Evolutionary conservation across 1,140 invertebrate species (phyloP), one percentile per base, ranked within the genome.

Genomic region (Aphelinus certus): DNA sequence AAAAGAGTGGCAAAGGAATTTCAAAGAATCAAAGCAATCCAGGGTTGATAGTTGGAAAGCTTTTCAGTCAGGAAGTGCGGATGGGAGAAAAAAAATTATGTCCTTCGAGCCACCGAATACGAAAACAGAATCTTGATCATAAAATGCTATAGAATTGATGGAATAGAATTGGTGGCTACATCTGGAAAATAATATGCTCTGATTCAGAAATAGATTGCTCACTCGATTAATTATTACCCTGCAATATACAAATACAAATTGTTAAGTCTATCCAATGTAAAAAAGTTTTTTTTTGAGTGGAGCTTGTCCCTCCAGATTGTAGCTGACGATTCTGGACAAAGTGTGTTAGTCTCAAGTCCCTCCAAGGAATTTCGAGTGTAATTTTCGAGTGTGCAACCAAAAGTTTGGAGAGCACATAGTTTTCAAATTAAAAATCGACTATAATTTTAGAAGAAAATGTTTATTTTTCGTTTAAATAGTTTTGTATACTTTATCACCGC

Each of bases 1-100:
- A 82, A 94, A 95, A 80, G 97, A 98, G 87, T 99, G 97, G 97
- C 94, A 97, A 76, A 96, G 97, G 83, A 99, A 99, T 89, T 99
- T 97, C 90, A 97, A 99, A 89, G 97, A 97, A 89, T 97, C 96
- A 64, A 90, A 97, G 79, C 95, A 98, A 89, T 96, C 93, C 69
- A 89, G 97, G 78, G 97, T 99, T 0, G 94, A 96, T 71, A 98
- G 96, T 86, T 99, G 97, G 97, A 96, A 98, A 85, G 94, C 91
- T 58, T 98, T 98, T 85, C 95, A 97, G 84, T 94, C 93, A 49
- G 92, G 91, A 61, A 90, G 90, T 80, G 90, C 89, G 70, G 91
- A 89, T 75, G 90, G 91, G 73, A 91, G 91, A 77, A 93, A 94
- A 82, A 90, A 91, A 83, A 88, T 94, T 43, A 94, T 94, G 88